Conservation (phyloP, 2,113 vertebrate species). For the Paratilapia polleni region DNA sequence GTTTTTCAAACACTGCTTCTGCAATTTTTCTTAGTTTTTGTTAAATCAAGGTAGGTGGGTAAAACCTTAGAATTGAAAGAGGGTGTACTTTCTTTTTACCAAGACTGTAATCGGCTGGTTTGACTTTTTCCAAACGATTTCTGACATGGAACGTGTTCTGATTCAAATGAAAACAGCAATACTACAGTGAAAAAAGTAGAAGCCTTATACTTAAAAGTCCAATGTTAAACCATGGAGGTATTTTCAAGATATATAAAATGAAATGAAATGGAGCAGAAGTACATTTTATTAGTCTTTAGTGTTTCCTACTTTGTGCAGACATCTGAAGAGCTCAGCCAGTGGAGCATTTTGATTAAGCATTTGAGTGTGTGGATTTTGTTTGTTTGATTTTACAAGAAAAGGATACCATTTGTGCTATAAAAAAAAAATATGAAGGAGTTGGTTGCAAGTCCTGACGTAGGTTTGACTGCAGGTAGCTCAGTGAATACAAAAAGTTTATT, state of each 20-base stretch:
- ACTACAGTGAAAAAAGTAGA: not conserved
- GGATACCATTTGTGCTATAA: not conserved
- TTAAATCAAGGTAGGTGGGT: not conserved
- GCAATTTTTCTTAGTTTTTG: not conserved
- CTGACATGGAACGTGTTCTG: not conserved
- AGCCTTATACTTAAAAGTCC: not conserved
- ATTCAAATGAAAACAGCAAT: not conserved
- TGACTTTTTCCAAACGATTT: not conserved
- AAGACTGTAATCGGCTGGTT: not conserved
- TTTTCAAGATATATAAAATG: not conserved
- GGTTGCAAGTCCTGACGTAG: not conserved
- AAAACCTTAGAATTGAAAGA: too few species aligned
- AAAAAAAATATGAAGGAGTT: not conserved
- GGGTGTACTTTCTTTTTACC: too few species aligned
- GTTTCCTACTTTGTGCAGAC: not conserved
- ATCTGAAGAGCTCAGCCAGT: not conserved
- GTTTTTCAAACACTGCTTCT: too few species aligned
- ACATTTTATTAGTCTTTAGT: not conserved
- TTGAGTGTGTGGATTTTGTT: not conserved
- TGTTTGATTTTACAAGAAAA: not conserved
- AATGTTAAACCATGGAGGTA: not conserved
- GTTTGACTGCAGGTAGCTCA: conserved; percentile 21
- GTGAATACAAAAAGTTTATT: conserved; percentile 15
- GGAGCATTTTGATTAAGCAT: not conserved
- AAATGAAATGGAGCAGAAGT: not conserved